Conservation (phyloP, 37 sponge, comb jelly and placozoan species). For the Oopsacas minuta region DNA sequence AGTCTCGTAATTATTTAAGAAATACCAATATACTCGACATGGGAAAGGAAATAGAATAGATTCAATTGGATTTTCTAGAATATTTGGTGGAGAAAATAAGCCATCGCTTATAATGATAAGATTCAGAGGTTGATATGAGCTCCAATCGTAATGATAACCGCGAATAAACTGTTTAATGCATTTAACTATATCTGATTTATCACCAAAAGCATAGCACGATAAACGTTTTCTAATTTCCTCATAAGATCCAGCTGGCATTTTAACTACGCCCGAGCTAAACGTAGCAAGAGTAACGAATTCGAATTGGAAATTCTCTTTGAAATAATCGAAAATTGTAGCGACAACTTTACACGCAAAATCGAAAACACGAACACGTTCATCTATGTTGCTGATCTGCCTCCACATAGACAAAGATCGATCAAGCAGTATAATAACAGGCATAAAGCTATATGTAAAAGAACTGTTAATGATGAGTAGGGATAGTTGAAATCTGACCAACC, state of each 20-base stretch:
- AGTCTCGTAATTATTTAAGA: neutral
- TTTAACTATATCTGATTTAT: neutral
- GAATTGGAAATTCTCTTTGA: neutral
- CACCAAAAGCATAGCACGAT: neutral
- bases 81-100: neutral
- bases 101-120: neutral
- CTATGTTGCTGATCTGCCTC: neutral
- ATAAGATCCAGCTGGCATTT: neutral
- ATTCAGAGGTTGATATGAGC: neutral
- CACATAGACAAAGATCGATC: constrained; percentile 13
- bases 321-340: neutral
- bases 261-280: neutral
- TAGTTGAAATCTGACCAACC: too few relatives aligned
- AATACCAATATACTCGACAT: neutral
- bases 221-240: constrained; percentile 7
- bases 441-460: neutral
- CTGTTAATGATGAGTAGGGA: too few relatives aligned
- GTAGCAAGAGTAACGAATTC: neutral
- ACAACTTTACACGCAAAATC: neutral
- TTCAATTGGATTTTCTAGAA: neutral
- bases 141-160: neutral
- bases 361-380: neutral
- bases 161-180: neutral
- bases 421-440: neutral
- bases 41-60: neutral